Base-by-base conservation (phyloP, 92 coral and sea anemone genomes). In the Paramuricea clavata region DNA sequence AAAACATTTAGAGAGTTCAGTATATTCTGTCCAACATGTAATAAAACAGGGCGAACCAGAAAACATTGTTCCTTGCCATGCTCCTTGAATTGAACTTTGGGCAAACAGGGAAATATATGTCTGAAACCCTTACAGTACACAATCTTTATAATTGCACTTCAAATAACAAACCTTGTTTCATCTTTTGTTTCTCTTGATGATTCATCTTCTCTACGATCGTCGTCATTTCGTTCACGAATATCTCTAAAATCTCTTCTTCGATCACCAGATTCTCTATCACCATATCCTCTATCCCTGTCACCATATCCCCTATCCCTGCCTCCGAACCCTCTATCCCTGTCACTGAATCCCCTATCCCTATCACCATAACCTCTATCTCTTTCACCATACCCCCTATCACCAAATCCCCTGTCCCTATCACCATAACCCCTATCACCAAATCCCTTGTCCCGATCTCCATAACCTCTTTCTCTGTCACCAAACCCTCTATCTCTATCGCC, bases 271-370 rank as follows among this genome's bases (percentile, higher is more conserved):
- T 61, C 17, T 33, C 88, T 83, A 28, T 79, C 87, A 49, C 85
- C 49, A 71, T 47, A 83, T 3, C 91, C 89, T 72, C 92, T 81
- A 27, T 91, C 86, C 42, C 92, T 87, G 25, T 84, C 92, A 27
- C 92, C 94, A 83, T 39, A 92, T 0, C 95, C 93, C 30, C 85
- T 81, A 67, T 83, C 88, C 64, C 88, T 44, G 16, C 82, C 91
- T 49, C 82, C 81, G 0, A 43, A 81, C 23, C 81, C 83, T 77
- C 95, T 92, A 64, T 92, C 93, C 75, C 94, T 85, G 59, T 50
- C 90, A 32, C 92, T 91, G 21, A 50, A 84, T 12, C 92, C 92
- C 7, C 97, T 84, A 56, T 78, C 78, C 33, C 89, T 81, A 65
- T 84, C 82, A 23, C 87, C 93, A 62, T 30, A 72, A 31, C 90